phyloP scores from a whole-genome alignment of 1,140 invertebrate species.

The Ditylenchus dipsaci region DNA sequence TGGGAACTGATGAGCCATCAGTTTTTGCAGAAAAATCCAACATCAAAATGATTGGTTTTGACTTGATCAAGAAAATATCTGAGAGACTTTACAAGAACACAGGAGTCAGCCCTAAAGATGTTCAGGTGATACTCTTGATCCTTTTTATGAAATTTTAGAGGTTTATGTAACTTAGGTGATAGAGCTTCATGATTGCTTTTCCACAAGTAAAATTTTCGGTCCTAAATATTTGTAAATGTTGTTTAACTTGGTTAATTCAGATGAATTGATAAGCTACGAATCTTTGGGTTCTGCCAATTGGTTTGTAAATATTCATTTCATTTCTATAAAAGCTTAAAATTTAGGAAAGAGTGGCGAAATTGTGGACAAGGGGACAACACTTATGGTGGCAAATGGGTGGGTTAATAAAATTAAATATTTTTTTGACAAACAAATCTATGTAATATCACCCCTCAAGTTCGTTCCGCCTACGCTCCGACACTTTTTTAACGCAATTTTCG shows the following conservation, averaged over 20 bases:
- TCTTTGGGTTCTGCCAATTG: conserved; percentile 79
- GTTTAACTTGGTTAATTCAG: not conserved
- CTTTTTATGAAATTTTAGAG: not conserved
- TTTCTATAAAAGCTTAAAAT: not conserved
- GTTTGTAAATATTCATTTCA: conserved; percentile 1
- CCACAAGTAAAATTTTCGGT: conserved; percentile 65
- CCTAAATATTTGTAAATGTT: too few species aligned
- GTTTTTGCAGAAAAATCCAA: conserved; percentile 78
- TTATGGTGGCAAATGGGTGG: conserved; percentile 90
- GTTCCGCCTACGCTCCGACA: too few species aligned
- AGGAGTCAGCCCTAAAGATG: conserved; percentile 58
- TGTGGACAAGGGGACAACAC: conserved; percentile 91
- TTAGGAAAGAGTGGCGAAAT: conserved; percentile 75
- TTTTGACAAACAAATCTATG: too few species aligned
- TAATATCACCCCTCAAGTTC: too few species aligned
- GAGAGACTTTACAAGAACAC: conserved; percentile 75
- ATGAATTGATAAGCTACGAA: conserved; percentile 96
- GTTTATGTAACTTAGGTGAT: conserved; percentile 66
- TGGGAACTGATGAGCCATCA: conserved; percentile 73
- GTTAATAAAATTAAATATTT: too few species aligned
- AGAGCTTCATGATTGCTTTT: conserved; percentile 99
- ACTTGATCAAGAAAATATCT: conserved; percentile 84
- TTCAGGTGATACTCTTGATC: conserved; percentile 32
- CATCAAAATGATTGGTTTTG: conserved; percentile 89
- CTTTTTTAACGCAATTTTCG: too few species aligned